Conservation (phyloP, 1,140 invertebrate genomes). For the Brachionus koreanus region DNA sequence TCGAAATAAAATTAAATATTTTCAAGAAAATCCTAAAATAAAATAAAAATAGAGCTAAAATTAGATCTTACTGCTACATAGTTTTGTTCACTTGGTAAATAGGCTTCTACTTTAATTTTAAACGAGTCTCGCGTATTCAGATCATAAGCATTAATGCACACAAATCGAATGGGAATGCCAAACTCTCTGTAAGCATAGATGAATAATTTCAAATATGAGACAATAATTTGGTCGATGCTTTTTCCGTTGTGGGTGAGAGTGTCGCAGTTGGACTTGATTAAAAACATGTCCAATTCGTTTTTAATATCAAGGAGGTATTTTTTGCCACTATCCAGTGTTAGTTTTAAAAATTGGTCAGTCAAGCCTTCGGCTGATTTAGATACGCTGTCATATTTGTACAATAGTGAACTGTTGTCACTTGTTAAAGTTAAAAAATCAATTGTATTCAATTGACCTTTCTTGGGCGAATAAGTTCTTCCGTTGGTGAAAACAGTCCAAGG, state of each 20-base stretch:
- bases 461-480: slow-evolving; percentile 19
- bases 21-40: not conserved
- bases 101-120: slow-evolving; percentile 21
- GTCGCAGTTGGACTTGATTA: not conserved
- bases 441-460: not conserved
- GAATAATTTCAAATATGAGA: slow-evolving; percentile 1
- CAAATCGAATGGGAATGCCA: slow-evolving; percentile 1
- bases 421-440: slow-evolving; percentile 29
- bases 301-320: not conserved
- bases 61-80: slow-evolving; percentile 41
- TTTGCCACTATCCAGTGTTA: not conserved
- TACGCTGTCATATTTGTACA: slow-evolving; percentile 3
- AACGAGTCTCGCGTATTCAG: slow-evolving; percentile 5
- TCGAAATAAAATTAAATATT: not conserved
- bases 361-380: not conserved
- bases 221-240: slow-evolving; percentile 21
- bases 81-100: slow-evolving; percentile 44
- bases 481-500: slow-evolving; percentile 33
- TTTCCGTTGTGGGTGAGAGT: not conserved
- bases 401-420: not conserved
- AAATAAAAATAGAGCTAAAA: slow-evolving; percentile 12
- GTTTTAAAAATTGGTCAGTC: slow-evolving; percentile 6
- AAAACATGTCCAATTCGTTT: not conserved
- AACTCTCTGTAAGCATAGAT: slow-evolving; percentile 23
- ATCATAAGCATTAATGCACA: slow-evolving; percentile 28